Conservation (phyloP, 1,140 invertebrate species). For the Nautilus pompilius region DNA sequence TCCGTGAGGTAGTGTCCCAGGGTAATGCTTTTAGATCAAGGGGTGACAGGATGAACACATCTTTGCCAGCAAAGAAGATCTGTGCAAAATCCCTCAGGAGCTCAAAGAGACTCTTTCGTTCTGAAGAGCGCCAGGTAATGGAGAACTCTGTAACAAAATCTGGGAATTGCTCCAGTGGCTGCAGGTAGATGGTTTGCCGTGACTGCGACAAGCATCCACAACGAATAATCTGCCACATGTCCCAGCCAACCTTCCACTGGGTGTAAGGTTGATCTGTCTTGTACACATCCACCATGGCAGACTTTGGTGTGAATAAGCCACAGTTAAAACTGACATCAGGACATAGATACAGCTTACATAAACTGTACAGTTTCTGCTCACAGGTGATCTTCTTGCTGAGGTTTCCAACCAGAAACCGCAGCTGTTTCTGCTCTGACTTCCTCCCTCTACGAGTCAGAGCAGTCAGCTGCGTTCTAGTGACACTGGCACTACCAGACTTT, state of each 20-base stretch:
- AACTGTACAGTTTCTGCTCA: constrained; percentile 9
- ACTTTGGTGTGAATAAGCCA: background rate
- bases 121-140: constrained; percentile 11
- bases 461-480: no score
- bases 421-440: no score
- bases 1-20: constrained; percentile 21
- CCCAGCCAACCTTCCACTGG: constrained; percentile 28
- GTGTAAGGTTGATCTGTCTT: constrained; percentile 26
- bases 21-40: constrained; percentile 14
- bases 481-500: no score
- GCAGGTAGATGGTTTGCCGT: constrained; percentile 32
- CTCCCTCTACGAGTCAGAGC: no score
- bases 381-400: constrained; percentile 2
- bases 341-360: background rate
- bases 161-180: constrained; percentile 36
- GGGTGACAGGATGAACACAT: constrained; percentile 20
- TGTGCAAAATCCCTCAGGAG: constrained; percentile 29
- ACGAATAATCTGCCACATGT: constrained; percentile 20
- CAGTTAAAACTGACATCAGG: background rate
- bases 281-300: background rate
- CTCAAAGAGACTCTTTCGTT: constrained; percentile 21
- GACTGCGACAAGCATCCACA: constrained; percentile 10
- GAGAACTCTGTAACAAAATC: constrained; percentile 29
- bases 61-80: constrained; percentile 29
- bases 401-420: constrained; percentile 11